Conservation (phyloP, 2,888 invertebrate species). For the Amiota communis region DNA sequence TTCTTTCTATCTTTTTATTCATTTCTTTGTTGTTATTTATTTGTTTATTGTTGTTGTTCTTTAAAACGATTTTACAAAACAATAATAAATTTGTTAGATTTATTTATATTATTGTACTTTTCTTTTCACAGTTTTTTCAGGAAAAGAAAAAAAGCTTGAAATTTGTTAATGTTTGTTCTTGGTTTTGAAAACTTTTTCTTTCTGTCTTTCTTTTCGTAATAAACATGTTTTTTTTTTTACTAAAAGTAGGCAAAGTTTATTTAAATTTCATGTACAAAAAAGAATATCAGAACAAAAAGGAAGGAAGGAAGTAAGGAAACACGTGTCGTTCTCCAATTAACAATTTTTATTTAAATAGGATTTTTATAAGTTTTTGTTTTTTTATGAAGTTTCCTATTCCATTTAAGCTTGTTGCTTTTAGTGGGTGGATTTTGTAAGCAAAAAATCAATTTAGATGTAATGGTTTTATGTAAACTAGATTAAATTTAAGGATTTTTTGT, state of each 20-base stretch:
- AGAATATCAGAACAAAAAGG: no score
- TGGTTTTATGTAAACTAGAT: no score
- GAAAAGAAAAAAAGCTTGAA: neutral
- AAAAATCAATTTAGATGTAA: no score
- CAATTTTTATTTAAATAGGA: neutral
- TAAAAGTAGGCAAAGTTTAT: constrained; percentile 4
- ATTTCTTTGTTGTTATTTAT: neutral
- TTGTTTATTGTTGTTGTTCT: constrained; percentile 15
- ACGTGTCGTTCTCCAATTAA: neutral
- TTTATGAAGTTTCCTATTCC: no score
- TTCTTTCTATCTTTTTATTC: neutral
- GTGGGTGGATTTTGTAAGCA: no score
- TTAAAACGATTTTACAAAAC: constrained; percentile 13
- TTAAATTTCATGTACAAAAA: neutral
- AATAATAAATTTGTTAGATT: constrained; percentile 14
- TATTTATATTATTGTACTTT: neutral
- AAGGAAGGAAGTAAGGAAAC: no score
- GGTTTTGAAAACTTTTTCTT: neutral
- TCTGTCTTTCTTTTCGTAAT: neutral
- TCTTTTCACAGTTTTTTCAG: neutral
- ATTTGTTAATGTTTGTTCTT: neutral
- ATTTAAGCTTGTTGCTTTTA: no score
- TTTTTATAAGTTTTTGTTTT: no score
- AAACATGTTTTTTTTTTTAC: neutral
- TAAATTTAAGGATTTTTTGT: no score